phyloP scores from a whole-genome alignment of 2,797 vertebrate species.

The Apodemus agrarius region DNA sequence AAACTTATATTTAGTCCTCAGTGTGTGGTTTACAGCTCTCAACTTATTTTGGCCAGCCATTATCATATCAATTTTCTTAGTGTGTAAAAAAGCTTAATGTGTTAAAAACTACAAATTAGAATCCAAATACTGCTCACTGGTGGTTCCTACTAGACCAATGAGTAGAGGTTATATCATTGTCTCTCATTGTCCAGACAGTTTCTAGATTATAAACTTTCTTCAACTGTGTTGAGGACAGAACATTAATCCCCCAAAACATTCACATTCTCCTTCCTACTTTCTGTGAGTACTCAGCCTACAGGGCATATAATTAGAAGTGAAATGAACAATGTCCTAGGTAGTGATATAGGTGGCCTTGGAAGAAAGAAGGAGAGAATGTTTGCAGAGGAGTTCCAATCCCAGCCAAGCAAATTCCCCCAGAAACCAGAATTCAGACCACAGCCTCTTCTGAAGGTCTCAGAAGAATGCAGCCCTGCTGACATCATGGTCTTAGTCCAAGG shows the following conservation, averaged over 20 bases:
- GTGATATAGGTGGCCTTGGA: not conserved
- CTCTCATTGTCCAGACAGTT: not conserved
- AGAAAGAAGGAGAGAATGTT: not conserved
- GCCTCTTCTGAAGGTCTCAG: not conserved
- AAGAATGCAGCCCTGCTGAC: not conserved
- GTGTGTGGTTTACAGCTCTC: not conserved
- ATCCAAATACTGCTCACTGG: not conserved
- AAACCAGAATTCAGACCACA: not conserved
- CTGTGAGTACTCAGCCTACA: not conserved
- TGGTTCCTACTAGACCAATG: not conserved
- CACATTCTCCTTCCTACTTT: not conserved
- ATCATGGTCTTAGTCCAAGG: not conserved
- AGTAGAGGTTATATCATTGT: not conserved
- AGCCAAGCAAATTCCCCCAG: not conserved
- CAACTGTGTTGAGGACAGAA: not conserved
- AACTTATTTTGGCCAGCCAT: not conserved
- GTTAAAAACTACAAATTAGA: conserved; percentile 11
- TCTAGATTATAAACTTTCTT: not conserved
- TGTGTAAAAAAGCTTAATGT: not conserved
- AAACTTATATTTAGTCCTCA: not conserved
- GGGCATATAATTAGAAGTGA: not conserved
- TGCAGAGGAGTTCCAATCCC: not conserved
- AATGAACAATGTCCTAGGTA: not conserved
- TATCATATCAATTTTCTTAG: not conserved
- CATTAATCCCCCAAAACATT: not conserved